Conservation (phyloP, 1,140 invertebrate species). For the Elymnias hypermnestra region DNA sequence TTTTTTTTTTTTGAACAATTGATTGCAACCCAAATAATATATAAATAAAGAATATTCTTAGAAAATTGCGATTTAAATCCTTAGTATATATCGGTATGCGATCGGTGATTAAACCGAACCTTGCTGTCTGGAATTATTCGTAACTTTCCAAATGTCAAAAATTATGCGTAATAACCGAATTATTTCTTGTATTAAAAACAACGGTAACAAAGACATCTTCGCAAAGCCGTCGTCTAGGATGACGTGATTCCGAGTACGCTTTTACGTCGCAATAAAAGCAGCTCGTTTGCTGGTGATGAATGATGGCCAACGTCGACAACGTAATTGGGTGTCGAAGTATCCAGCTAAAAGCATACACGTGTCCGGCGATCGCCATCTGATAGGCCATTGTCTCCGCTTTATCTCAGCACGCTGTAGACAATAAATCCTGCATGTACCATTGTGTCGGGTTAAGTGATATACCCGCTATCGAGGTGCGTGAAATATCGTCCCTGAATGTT, state of each 20-base stretch:
- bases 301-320: slow-evolving; percentile 41
- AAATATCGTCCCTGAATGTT: slow-evolving; percentile 63
- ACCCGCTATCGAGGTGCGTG: slow-evolving; percentile 54
- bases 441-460: slow-evolving; percentile 63
- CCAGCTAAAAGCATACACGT: slow-evolving; percentile 71
- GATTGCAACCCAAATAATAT: too few relatives aligned
- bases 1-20: too few relatives aligned
- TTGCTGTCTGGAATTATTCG: too few relatives aligned
- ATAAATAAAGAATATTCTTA: too few relatives aligned
- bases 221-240: background rate
- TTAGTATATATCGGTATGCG: too few relatives aligned
- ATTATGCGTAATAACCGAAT: too few relatives aligned
- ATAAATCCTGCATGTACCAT: slow-evolving; percentile 68
- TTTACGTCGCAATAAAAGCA: slow-evolving; percentile 48
- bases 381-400: slow-evolving; percentile 65
- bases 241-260: background rate
- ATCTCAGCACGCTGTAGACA: slow-evolving; percentile 55
- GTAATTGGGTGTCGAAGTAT: slow-evolving; percentile 70
- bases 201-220: too few relatives aligned
- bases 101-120: too few relatives aligned
- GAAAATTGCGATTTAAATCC: too few relatives aligned
- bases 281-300: slow-evolving; percentile 63
- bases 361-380: slow-evolving; percentile 57
- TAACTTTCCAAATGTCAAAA: too few relatives aligned
- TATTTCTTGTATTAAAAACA: too few relatives aligned